phyloP scores from a whole-genome alignment of 2,113 vertebrate species.

The Tinamus guttatus region DNA sequence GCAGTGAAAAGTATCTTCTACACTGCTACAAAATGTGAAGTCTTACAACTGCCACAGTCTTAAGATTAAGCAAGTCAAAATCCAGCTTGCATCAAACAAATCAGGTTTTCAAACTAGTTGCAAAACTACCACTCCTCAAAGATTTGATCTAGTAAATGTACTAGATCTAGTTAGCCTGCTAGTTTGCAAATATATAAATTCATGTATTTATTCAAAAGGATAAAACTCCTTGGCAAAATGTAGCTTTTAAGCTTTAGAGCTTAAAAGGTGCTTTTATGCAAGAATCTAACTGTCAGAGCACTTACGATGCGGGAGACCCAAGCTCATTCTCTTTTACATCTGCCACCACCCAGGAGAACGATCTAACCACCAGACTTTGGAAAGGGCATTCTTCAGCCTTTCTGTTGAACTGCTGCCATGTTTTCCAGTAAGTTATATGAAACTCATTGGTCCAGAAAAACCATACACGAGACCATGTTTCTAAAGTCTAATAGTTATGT shows the following conservation, averaged over 20 bases:
- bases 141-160: neutral
- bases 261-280: neutral
- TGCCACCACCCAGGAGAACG: neutral
- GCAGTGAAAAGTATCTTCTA: neutral
- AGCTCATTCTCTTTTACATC: neutral
- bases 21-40: neutral
- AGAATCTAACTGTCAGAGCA: neutral
- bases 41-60: neutral
- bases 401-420: neutral
- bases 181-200: neutral
- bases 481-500: neutral
- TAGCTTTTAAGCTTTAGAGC: neutral
- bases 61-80: neutral
- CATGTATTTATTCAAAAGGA: neutral
- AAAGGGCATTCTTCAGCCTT: neutral
- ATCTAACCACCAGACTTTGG: neutral
- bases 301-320: neutral
- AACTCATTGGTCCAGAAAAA: neutral
- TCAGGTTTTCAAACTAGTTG: neutral
- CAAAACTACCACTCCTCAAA: neutral
- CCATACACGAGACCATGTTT: neutral
- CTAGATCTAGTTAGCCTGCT: neutral
- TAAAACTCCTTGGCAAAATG: neutral
- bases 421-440: neutral
- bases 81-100: neutral